Evolutionary conservation across 2,797 vertebrate genomes (phyloP).

Genomic region (Malacoraja senta): DNA sequence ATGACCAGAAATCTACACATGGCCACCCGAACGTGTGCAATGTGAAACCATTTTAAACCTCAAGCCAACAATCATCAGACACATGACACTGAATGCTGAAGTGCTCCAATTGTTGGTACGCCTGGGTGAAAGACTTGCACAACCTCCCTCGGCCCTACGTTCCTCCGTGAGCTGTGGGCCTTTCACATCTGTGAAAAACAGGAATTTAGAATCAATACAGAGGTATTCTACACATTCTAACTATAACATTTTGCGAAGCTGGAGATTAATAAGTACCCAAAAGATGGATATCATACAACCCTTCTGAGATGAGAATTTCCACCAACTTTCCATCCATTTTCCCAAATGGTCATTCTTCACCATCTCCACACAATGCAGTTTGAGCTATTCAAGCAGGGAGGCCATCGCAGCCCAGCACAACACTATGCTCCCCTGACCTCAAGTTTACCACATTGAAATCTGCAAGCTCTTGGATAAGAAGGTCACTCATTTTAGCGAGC

Average conservation of each 20-base stretch:
- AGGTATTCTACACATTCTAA: not conserved
- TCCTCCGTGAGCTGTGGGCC: slow-evolving; percentile 2
- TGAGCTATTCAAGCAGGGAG: not conserved
- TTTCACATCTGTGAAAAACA: slow-evolving; percentile 30
- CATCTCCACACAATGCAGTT: not conserved
- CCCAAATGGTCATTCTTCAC: not conserved
- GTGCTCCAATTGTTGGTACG: not conserved
- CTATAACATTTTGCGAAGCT: not conserved
- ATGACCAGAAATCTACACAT: not conserved
- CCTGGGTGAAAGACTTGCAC: not conserved
- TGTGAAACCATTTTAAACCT: not conserved
- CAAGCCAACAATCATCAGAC: not conserved
- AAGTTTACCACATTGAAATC: not conserved
- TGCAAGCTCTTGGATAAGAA: not conserved
- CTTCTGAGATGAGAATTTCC: not conserved
- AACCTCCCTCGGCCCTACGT: not conserved
- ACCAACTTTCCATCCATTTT: not conserved
- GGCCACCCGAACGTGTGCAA: not conserved
- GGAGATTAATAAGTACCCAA: not conserved
- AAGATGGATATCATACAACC: not conserved
- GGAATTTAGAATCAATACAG: slow-evolving; percentile 23
- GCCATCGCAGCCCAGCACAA: not conserved
- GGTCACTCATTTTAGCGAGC: not conserved
- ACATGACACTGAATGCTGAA: not conserved
- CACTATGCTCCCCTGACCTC: not conserved